Percentiles rank a stretch among this genome's conserved stretches.
phyloP scores from a whole-genome alignment of 2,113 vertebrate genomes.

The chimpanzee (Pan troglodytes) region DNA sequence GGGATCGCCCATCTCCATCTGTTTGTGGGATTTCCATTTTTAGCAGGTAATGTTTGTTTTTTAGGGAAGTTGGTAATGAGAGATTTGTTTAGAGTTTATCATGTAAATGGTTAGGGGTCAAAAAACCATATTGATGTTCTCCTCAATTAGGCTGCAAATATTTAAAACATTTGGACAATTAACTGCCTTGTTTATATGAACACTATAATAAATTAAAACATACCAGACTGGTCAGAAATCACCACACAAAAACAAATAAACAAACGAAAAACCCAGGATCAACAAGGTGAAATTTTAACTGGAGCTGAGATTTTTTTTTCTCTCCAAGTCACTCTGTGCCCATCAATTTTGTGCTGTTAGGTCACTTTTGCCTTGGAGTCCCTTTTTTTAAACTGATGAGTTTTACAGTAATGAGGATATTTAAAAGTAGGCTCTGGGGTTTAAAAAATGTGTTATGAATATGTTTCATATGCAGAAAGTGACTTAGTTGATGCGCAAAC shows the following conservation, averaged over 20 bases:
- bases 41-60: neutral
- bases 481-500: constrained; percentile 48
- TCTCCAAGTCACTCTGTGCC: neutral
- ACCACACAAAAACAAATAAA: neutral
- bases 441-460: constrained; percentile 48
- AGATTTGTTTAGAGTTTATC: constrained; percentile 57
- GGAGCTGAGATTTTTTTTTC: constrained; percentile 19
- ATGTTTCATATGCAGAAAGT: constrained; percentile 25
- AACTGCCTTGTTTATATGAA: constrained; percentile 6
- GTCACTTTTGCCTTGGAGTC: constrained; percentile 26
- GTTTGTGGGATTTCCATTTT: constrained; percentile 29
- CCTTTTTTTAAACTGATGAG: constrained; percentile 15
- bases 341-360: neutral
- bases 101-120: constrained; percentile 51
- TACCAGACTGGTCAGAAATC: constrained; percentile 27
- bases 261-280: neutral
- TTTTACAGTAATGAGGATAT: constrained; percentile 49
- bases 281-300: constrained; percentile 14
- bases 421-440: constrained; percentile 57
- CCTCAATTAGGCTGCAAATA: constrained; percentile 48
- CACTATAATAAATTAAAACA: constrained; percentile 37
- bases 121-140: constrained; percentile 41
- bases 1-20: neutral
- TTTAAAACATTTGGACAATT: constrained; percentile 53
- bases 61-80: constrained; percentile 10